These are phyloP conservation scores for Macropus fuliginosus DNA, from an alignment of 2,797 vertebrate genomes.

Conservation along the genomic window DNA sequence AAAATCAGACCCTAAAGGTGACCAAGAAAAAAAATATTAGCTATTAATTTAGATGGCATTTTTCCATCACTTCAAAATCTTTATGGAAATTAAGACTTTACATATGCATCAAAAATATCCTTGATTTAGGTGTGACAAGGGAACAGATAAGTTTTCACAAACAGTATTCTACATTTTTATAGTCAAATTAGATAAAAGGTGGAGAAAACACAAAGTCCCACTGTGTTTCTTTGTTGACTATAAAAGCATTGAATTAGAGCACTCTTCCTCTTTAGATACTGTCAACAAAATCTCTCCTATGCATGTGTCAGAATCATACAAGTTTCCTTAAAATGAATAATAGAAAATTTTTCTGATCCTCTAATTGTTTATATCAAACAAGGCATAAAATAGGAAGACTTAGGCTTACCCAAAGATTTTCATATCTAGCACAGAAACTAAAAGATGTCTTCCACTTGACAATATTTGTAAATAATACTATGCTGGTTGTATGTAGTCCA, in stretches of 20 bases:
- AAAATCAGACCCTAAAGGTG: neutral
- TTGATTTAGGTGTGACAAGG: neutral
- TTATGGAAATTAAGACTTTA: neutral
- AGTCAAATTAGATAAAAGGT: neutral
- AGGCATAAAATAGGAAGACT: neutral
- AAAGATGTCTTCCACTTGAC: neutral
- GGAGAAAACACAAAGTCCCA: neutral
- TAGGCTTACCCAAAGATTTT: neutral
- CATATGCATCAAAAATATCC: neutral
- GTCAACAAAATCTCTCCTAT: neutral
- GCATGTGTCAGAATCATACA: neutral
- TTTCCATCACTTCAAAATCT: neutral
- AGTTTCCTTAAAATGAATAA: neutral
- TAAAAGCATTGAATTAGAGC: neutral
- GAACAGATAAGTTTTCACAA: neutral
- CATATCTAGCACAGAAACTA: neutral
- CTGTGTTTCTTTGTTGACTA: neutral
- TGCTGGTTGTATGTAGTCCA: neutral
- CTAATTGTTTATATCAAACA: neutral
- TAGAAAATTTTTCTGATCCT: neutral
- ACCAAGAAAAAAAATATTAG: neutral
- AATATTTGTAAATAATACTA: neutral
- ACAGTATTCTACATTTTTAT: neutral
- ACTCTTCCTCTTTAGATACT: neutral
- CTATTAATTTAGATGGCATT: neutral